Evolutionary conservation across 2,888 invertebrate species (phyloP).

Genomic region (Oeneis ivallda): DNA sequence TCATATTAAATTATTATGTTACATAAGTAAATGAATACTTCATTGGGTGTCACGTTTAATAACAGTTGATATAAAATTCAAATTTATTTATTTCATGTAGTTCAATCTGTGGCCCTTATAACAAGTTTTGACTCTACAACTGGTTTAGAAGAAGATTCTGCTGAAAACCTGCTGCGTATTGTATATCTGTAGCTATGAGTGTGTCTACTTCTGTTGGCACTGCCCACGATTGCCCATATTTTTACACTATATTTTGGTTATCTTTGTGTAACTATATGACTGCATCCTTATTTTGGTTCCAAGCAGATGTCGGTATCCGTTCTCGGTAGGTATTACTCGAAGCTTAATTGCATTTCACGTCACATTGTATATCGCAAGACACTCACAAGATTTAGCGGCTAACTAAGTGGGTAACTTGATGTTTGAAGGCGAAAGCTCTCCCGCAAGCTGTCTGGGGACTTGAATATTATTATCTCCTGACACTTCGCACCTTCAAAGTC

Average conservation of each 20-base stretch:
- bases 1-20: too few species aligned
- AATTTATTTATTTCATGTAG: too few species aligned
- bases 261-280: not conserved
- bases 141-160: too few species aligned
- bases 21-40: too few species aligned
- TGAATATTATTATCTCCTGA: not conserved
- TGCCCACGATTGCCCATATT: too few species aligned
- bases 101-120: too few species aligned
- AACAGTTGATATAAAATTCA: too few species aligned
- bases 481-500: not conserved
- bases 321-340: not conserved
- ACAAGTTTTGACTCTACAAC: too few species aligned
- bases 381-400: conserved; percentile 10
- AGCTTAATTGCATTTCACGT: conserved; percentile 16
- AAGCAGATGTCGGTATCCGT: not conserved
- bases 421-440: conserved; percentile 2
- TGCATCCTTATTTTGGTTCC: not conserved
- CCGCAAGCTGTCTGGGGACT: conserved; percentile 2
- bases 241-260: not conserved
- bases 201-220: too few species aligned
- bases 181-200: too few species aligned
- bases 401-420: conserved; percentile 6
- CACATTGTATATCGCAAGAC: conserved; percentile 13
- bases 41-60: too few species aligned
- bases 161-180: too few species aligned